Evolutionary conservation across 2,888 invertebrate species (phyloP).

Genomic region (Macrophya annulata): DNA sequence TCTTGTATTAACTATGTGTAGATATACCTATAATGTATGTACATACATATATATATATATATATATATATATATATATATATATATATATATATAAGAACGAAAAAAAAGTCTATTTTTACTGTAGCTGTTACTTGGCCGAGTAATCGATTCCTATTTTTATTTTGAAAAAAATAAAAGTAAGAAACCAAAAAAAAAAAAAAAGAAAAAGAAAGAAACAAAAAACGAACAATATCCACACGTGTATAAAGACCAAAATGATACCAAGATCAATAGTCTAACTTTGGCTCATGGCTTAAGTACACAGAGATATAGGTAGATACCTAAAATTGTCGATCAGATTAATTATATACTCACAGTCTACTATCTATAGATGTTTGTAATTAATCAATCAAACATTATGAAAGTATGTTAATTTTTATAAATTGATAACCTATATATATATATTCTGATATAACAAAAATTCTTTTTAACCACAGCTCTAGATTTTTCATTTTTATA

Average conservation of each 20-base stretch:
- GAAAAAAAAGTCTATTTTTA: neutral
- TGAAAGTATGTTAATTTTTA: neutral
- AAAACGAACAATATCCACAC: neutral
- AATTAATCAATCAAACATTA: neutral
- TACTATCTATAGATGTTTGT: neutral
- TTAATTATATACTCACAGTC: neutral
- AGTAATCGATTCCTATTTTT: conserved; percentile 16
- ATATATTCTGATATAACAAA: neutral
- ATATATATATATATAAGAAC: no score
- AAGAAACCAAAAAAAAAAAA: neutral
- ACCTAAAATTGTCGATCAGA: conserved; percentile 2
- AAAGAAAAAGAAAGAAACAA: neutral
- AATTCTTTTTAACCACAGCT: neutral
- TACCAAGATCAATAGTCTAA: conserved; percentile 10
- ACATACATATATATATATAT: neutral
- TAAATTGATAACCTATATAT: neutral
- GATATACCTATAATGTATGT: no score
- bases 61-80: no score
- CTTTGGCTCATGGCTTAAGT: conserved; percentile 10
- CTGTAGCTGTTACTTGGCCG: neutral
- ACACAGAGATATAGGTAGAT: neutral
- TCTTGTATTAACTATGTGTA: conserved; percentile 50
- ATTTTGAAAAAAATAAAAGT: neutral
- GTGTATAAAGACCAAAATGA: conserved; percentile 10
- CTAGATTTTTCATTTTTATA: no score